A percentile compares a stretch with the other conserved stretches of the same genome.
These are phyloP conservation scores for Carlito syrichta DNA, from an alignment of 2,113 vertebrate species.

Conservation along the genomic window DNA sequence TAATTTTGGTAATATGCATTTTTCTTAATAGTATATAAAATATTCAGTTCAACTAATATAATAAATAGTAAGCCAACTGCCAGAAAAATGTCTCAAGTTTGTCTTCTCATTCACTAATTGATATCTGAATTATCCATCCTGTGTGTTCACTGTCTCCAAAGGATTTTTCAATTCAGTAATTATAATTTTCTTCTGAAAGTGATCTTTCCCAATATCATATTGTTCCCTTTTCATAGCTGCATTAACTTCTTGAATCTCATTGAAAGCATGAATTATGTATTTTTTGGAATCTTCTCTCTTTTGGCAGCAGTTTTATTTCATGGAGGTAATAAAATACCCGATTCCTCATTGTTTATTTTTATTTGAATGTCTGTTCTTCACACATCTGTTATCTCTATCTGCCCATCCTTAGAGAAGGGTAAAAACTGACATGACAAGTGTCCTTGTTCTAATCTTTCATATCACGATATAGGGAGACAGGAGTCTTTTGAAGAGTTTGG, in stretches of 20 bases:
- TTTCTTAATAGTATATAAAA: not conserved
- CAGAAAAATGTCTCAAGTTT: not conserved
- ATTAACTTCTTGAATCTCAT: not conserved
- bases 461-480: not conserved
- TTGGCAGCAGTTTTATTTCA: not conserved
- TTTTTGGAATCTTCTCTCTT: not conserved
- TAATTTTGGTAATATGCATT: not conserved
- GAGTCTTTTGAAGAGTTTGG: not conserved
- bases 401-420: not conserved
- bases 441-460: not conserved
- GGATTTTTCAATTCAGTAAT: slow-evolving; percentile 9
- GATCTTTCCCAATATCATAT: not conserved
- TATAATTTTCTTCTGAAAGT: not conserved
- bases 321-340: not conserved
- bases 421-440: not conserved
- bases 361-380: not conserved
- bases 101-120: not conserved
- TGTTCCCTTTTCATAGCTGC: not conserved
- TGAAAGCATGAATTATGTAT: not conserved
- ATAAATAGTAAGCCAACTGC: not conserved
- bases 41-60: not conserved
- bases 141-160: not conserved
- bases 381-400: not conserved
- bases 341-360: not conserved
- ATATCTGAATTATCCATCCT: not conserved